These are phyloP conservation scores for Bos javanicus DNA, from an alignment of 2,113 vertebrate species.

Conservation along the genomic window DNA sequence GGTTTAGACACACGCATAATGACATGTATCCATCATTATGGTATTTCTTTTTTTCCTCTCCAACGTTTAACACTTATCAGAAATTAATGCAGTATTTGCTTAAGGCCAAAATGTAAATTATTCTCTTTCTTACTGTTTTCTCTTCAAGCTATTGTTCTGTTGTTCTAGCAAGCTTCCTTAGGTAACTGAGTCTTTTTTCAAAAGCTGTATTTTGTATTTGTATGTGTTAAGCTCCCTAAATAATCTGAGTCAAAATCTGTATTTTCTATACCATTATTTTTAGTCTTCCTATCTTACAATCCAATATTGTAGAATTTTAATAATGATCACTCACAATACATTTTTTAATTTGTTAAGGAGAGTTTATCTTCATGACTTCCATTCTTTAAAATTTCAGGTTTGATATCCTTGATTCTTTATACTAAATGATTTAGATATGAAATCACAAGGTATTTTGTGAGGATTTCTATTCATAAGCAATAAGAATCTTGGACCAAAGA, in stretches of 20 bases:
- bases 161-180: neutral
- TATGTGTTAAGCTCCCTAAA: neutral
- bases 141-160: neutral
- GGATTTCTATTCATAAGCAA: neutral
- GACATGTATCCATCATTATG: neutral
- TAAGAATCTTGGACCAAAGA: neutral
- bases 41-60: neutral
- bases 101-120: neutral
- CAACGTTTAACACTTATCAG: neutral
- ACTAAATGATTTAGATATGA: neutral
- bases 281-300: neutral
- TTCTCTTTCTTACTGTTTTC: neutral
- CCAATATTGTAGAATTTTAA: neutral
- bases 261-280: neutral
- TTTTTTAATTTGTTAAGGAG: neutral
- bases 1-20: neutral
- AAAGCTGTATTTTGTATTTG: neutral
- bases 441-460: neutral
- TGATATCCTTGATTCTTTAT: neutral
- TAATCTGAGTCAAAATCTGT: neutral
- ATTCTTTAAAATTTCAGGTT: conserved; percentile 5
- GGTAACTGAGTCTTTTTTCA: neutral
- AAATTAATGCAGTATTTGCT: neutral
- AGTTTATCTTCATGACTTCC: neutral
- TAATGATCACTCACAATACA: neutral